Evolutionary conservation across 2,797 vertebrate species (phyloP), one percentile per base, ranked within the genome.

Genomic region (Cynodonichthys magdalenae): DNA sequence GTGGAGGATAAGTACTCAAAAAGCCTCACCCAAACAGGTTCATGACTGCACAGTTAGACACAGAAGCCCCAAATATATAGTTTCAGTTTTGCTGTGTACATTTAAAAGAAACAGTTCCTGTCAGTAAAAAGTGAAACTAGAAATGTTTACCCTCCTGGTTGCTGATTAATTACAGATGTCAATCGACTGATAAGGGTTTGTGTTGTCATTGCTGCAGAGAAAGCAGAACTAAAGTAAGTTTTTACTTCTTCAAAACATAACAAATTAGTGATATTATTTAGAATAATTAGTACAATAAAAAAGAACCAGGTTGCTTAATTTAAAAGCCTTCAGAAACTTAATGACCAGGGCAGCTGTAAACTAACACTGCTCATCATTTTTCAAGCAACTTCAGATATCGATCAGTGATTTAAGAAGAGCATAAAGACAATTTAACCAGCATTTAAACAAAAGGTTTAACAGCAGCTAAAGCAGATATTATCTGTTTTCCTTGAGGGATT

Each of bases 41-140:
- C 42, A 15, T 44, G 42, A 44, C 17, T 44, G 42, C 15, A 41
- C 39, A 44, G 5, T n/a, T 44, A 15, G 39, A 41, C 11, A 15
- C 11, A 15, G 39, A 8, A 14, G 39, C 39, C 1, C 11, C 39
- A 41, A 41, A 15, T 10, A 41, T 7, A 5, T 9, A 44, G 24
- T 24, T 24, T 24, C 24, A 44, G 41, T 44, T 44, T 44, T 44
- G 42, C 15, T 44, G 17, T 44, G 15, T 14, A 14, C 5, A 44
- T 9, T 15, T n/a, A 28, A 27, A 15, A 51, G 14, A 28, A 2
- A 3, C 3, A 15, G 5, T 59, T 56, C 4, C 19, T n/a, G 0
- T 6, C 14, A 36, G n/a, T 51, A 3, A 47, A 75, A 72, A 68
- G 52, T 41, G 62, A 81, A 81, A 67, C 41, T 17, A 39, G 68